phyloP scores from a whole-genome alignment of 2,888 invertebrate genomes.

The Blera fallax region DNA sequence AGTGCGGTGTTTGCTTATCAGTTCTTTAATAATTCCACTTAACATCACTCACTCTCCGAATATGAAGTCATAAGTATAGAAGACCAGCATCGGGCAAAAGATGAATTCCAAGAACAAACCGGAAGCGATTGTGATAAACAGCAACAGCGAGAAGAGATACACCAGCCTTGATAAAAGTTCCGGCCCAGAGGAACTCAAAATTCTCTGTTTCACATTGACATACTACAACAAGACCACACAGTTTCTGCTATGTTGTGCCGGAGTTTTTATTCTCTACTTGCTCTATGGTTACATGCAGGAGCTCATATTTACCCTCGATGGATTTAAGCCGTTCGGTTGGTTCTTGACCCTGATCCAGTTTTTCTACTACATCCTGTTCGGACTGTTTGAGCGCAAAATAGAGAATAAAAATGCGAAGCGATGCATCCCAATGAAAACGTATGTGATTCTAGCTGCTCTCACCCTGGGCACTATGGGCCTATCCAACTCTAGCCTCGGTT shows the following conservation, averaged over 20 bases:
- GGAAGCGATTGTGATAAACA: conserved; percentile 36
- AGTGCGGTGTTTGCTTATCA: background rate
- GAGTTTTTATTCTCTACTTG: conserved; percentile 93
- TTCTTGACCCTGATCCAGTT: conserved; percentile 96
- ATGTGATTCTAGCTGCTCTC: conserved; percentile 90
- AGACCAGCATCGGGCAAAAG: background rate
- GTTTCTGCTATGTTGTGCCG: conserved; percentile 89
- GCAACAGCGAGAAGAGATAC: conserved; percentile 18
- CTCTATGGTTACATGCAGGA: conserved; percentile 96
- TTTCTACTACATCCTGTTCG: conserved; percentile 91
- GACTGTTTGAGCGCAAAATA: conserved; percentile 86
- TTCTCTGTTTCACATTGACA: conserved; percentile 89
- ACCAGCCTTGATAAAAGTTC: conserved; percentile 24
- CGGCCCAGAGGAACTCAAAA: conserved; percentile 82
- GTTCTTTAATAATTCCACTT: background rate
- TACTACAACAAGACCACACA: conserved; percentile 85
- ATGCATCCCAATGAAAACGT: conserved; percentile 91
- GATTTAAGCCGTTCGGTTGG: conserved; percentile 94
- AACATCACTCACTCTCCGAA: no score
- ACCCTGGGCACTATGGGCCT: conserved; percentile 98
- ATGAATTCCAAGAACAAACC: conserved; percentile 46
- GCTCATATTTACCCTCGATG: conserved; percentile 94
- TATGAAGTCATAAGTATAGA: conserved; percentile 18
- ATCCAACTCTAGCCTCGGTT: conserved; percentile 96
- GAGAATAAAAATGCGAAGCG: conserved; percentile 84